phyloP scores from a whole-genome alignment of 2,888 invertebrate species.

The Noctua comes region DNA sequence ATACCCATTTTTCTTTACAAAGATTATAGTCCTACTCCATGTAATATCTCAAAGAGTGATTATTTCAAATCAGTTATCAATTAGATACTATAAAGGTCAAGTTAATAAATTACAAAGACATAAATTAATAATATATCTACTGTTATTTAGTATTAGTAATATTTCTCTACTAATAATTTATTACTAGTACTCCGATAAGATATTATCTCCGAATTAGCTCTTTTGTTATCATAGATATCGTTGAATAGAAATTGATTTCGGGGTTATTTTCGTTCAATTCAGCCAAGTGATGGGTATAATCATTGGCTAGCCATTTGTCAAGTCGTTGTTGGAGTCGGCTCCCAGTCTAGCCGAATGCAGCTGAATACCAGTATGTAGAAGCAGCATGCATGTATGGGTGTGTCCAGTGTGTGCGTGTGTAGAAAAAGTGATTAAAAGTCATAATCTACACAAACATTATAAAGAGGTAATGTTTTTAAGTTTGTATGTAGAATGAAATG shows the following conservation, averaged over 20 bases:
- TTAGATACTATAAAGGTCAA: slow-evolving; percentile 6
- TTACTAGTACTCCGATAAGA: not conserved
- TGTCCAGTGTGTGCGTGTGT: too few species aligned
- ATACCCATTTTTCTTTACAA: too few species aligned
- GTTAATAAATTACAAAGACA: not conserved
- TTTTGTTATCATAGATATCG: not conserved
- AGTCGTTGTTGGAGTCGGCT: too few species aligned
- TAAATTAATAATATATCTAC: slow-evolving; percentile 5
- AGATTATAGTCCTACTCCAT: not conserved
- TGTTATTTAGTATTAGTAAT: not conserved
- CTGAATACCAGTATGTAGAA: too few species aligned
- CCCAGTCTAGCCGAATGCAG: too few species aligned
- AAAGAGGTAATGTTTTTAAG: not conserved
- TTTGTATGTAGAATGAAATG: not conserved
- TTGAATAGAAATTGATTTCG: not conserved
- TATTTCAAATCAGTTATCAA: not conserved
- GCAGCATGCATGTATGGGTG: too few species aligned
- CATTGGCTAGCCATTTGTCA: too few species aligned
- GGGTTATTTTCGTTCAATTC: not conserved
- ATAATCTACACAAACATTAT: too few species aligned
- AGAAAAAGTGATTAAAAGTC: too few species aligned
- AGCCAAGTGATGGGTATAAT: too few species aligned
- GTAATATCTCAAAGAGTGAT: not conserved
- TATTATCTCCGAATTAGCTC: not conserved
- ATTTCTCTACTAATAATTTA: slow-evolving; percentile 9